Evolutionary conservation across 2,113 vertebrate genomes (phyloP).

Genomic region (Lota lota): DNA sequence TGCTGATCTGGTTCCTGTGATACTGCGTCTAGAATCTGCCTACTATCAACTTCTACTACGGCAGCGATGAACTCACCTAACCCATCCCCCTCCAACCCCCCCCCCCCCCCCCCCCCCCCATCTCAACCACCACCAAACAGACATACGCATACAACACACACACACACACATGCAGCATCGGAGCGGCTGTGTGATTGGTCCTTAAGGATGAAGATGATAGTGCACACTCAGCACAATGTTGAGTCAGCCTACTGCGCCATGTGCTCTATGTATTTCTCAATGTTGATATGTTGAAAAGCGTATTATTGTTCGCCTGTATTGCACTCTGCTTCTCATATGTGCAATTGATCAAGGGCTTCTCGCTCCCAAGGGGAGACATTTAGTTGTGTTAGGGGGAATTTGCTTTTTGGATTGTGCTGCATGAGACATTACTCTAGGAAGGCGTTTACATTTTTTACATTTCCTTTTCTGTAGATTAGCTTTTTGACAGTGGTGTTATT

Average conservation of each 20-base stretch:
- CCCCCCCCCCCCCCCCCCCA: constrained; percentile 27
- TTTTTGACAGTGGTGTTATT: constrained; percentile 5
- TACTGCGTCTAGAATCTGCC: constrained; percentile 65
- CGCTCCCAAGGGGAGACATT: too few species aligned
- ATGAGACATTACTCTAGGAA: constrained; percentile 17
- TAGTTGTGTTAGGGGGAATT: too few species aligned
- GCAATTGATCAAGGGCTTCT: too few species aligned
- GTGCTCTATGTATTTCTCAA: too few species aligned
- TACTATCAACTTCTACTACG: constrained; percentile 67
- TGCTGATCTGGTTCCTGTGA: constrained; percentile 69
- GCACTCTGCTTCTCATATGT: too few species aligned
- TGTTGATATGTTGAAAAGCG: constrained; percentile 14
- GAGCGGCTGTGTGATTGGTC: constrained; percentile 52
- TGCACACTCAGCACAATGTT: constrained; percentile 28
- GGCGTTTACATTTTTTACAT: constrained; percentile 45
- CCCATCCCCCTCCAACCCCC: constrained; percentile 16
- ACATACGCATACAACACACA: background rate
- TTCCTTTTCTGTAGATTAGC: constrained; percentile 17
- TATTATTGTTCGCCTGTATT: background rate
- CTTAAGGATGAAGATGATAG: constrained; percentile 42
- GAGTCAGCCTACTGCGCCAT: constrained; percentile 1
- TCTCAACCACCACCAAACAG: background rate
- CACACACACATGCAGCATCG: constrained; percentile 16
- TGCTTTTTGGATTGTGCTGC: too few species aligned
- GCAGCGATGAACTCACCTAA: constrained; percentile 54